These are phyloP conservation scores for Petroica traversi DNA, from an alignment of 2,113 vertebrate species.

Conservation along the genomic window DNA sequence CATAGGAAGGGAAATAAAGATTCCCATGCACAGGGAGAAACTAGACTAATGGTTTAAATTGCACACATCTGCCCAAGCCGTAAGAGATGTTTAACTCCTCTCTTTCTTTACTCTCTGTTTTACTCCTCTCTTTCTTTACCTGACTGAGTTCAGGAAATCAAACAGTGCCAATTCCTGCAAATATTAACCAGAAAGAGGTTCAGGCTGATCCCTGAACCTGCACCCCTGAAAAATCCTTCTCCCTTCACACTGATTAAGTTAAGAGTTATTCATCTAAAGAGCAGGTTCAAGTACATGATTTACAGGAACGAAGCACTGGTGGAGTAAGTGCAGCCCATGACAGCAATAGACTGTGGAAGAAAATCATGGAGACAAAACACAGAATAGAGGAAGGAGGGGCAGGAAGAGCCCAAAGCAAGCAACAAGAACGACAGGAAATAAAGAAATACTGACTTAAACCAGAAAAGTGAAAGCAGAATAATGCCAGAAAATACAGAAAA, in stretches of 20 bases:
- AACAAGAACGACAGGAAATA: not conserved
- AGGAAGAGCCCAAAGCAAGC: not conserved
- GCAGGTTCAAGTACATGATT: not conserved
- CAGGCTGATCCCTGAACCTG: not conserved
- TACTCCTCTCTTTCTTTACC: not conserved
- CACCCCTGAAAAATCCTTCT: not conserved
- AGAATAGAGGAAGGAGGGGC: not conserved
- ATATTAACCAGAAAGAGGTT: not conserved
- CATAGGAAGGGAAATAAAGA: not conserved
- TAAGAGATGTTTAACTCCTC: not conserved
- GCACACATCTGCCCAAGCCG: not conserved
- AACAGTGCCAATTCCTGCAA: not conserved
- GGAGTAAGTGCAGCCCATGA: not conserved
- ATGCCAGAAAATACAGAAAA: not conserved
- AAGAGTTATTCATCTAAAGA: not conserved
- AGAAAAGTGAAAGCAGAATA: not conserved
- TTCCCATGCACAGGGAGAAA: not conserved
- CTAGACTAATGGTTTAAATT: not conserved
- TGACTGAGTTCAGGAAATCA: not conserved
- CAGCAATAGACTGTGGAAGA: not conserved
- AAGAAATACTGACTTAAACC: not conserved
- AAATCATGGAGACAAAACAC: not conserved
- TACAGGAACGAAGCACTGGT: not conserved
- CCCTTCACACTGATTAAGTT: not conserved
- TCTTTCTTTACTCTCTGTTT: not conserved